A percentile compares a stretch with the other conserved stretches of the same genome.
phyloP scores from a whole-genome alignment of 1,140 invertebrate genomes.

The Octopus sinensis region DNA sequence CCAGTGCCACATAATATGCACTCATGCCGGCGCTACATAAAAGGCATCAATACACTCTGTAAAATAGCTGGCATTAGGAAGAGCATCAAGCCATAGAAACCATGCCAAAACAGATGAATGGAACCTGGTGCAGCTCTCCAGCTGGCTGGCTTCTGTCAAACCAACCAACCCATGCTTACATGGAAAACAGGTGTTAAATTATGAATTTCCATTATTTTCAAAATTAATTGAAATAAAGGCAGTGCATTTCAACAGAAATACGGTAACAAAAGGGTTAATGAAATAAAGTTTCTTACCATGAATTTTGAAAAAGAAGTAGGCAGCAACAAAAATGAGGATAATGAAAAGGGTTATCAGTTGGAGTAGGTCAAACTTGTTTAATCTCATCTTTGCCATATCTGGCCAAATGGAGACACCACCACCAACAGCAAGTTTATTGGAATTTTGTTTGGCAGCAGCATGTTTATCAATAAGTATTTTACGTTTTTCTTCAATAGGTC shows the following conservation, averaged over 20 bases:
- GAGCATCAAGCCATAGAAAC: not conserved
- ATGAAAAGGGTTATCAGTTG: constrained; percentile 29
- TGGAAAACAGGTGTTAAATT: not conserved
- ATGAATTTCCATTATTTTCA: not conserved
- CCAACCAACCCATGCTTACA: not conserved
- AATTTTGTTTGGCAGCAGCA: constrained; percentile 33
- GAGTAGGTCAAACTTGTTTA: constrained; percentile 33
- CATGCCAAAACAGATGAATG: not conserved
- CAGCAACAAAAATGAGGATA: constrained; percentile 23
- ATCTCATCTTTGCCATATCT: constrained; percentile 48
- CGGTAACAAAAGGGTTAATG: not conserved
- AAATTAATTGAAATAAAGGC: not conserved
- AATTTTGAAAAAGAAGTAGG: constrained; percentile 31
- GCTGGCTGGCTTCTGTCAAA: not conserved
- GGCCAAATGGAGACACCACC: constrained; percentile 51
- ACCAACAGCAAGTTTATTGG: constrained; percentile 43
- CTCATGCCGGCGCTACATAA: too few species aligned
- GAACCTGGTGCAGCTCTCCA: not conserved
- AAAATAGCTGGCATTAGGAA: too few species aligned
- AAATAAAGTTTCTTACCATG: constrained; percentile 36
- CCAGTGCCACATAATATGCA: too few species aligned
- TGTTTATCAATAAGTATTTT: constrained; percentile 40
- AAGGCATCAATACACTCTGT: too few species aligned
- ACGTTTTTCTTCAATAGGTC: constrained; percentile 42
- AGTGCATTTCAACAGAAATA: not conserved